A percentile compares a stretch with the other conserved stretches of the same genome.
Evolutionary conservation across 2,113 vertebrate species (phyloP).

Genomic region (Clarias gariepinus): DNA sequence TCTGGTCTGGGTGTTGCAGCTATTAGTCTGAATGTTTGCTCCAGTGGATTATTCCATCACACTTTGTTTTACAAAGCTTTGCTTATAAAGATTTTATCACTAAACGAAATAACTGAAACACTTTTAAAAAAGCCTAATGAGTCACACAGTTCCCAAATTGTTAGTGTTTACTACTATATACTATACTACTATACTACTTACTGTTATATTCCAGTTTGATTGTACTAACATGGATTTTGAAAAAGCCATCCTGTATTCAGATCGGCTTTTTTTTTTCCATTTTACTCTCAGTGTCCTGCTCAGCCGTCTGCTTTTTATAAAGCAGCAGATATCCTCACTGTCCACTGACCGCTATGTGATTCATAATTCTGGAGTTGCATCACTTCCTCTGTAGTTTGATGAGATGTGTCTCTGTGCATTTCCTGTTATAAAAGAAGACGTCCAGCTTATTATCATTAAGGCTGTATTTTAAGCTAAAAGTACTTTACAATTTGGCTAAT

Average conservation of each 20-base stretch:
- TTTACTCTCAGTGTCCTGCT: not conserved
- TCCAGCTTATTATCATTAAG: not conserved
- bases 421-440: slow-evolving; percentile 33
- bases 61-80: not conserved
- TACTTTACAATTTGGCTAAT: not conserved
- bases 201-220: not conserved
- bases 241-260: not conserved
- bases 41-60: not conserved
- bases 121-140: not conserved
- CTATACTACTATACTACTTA: too few relatives aligned
- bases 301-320: not conserved
- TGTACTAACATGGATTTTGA: not conserved
- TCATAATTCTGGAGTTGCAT: slow-evolving; percentile 36
- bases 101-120: not conserved
- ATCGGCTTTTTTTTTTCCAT: not conserved
- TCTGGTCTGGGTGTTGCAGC: slow-evolving; percentile 36
- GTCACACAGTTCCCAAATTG: not conserved
- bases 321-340: slow-evolving; percentile 16
- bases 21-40: slow-evolving; percentile 24
- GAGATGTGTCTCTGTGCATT: slow-evolving; percentile 17
- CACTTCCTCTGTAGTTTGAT: slow-evolving; percentile 44
- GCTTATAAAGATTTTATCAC: not conserved
- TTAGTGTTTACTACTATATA: not conserved
- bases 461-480: not conserved
- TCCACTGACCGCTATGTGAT: slow-evolving; percentile 25